phyloP scores from a whole-genome alignment of 1,140 invertebrate genomes.

The Tetramorium parvispinum region DNA sequence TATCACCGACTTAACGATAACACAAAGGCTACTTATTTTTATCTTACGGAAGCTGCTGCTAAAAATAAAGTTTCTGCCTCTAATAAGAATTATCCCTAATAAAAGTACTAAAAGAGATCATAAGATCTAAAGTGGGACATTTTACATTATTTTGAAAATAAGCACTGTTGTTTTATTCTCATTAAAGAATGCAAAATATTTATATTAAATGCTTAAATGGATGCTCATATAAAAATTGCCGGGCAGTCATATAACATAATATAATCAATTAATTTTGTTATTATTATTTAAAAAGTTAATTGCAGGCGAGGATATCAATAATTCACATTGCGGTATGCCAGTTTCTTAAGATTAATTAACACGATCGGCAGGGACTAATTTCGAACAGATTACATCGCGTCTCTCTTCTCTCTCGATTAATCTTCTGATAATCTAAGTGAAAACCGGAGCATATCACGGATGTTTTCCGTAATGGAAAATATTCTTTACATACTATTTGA shows the following conservation, averaged over 20 bases:
- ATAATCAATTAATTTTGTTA: neutral
- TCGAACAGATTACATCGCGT: slow-evolving; percentile 10
- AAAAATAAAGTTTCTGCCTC: slow-evolving; percentile 20
- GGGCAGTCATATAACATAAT: neutral
- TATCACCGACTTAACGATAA: slow-evolving; percentile 21
- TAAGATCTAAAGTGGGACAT: neutral
- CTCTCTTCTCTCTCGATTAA: slow-evolving; percentile 18
- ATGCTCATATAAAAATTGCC: neutral
- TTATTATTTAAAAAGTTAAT: neutral
- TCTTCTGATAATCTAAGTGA: slow-evolving; percentile 13
- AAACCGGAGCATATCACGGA: neutral
- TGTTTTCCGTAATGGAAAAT: slow-evolving; percentile 2
- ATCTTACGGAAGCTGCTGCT: slow-evolving; percentile 38
- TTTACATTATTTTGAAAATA: neutral
- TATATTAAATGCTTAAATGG: neutral
- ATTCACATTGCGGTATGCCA: neutral
- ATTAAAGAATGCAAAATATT: neutral
- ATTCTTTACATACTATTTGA: neutral
- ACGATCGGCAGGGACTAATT: slow-evolving; percentile 32
- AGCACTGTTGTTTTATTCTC: neutral
- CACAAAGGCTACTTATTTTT: slow-evolving; percentile 56
- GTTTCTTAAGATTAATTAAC: slow-evolving; percentile 43
- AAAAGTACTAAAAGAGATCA: neutral
- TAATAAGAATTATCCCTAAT: neutral
- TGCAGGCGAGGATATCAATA: neutral